Base-by-base conservation (phyloP, 2,797 vertebrate genomes). In the Ataeniobius toweri region DNA sequence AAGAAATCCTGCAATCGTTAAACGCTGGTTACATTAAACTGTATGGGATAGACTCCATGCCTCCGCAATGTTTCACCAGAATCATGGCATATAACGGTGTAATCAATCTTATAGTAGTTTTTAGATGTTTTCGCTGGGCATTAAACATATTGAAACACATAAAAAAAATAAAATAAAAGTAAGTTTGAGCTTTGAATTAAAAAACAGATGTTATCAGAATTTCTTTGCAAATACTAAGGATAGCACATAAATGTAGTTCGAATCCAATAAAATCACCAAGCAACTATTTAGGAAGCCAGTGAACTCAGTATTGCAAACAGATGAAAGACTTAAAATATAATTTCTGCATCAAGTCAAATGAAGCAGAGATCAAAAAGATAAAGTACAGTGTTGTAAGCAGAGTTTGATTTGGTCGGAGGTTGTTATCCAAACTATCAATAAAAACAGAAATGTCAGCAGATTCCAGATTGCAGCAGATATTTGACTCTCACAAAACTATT, bases 101-200 rank as follows among this genome's bases (percentile, higher is more conserved):
- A 46, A 76, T 76, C 75, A 69, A 69, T 69, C 75, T 56, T n/a
- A 14, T 16, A 46, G 63, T 9, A 9, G 22, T 26, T 76, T 31
- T 26, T 58, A 20, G 28, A 14, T 10, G 12, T 75, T 36, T 50
- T 50, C 44, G 50, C 28, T 55, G 55, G n/a, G 65, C 18, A 22
- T 1, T 56, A 16, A 44, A 53, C 1, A 24, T 22, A 39, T 56
- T 56, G 14, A 26, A 46, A 56, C 6, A n/a, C 9, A 18, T 6
- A 31, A 20, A 16, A 39, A 2, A 10, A 53, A 5, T 44, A 44
- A 44, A n/a, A 50, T 24, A 16, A 7, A 55, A 20, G 31, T 18
- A 13, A 41, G 24, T 68, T 55, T 26, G 14, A 36, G 9, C 36
- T 41, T 58, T 70, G 2, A 76, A 44, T 51, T 26, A 39, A 14